Evolutionary conservation across 1,140 invertebrate species (phyloP).

Genomic region (Drosophila mojavensis): DNA sequence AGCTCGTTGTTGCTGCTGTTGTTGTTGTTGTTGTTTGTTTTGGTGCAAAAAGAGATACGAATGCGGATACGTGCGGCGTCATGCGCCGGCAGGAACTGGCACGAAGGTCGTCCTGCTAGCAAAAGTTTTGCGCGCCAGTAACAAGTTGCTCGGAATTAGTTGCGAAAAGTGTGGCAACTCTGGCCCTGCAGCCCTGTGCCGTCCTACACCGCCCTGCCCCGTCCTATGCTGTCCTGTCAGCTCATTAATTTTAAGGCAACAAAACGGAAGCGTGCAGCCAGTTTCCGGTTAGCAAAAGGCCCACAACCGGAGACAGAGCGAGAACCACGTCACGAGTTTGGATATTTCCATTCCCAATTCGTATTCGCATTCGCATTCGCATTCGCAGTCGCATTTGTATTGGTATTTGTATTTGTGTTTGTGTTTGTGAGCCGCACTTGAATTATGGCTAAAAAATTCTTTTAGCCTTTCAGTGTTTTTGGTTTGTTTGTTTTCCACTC

Average conservation of each 20-base stretch:
- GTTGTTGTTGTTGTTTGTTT: constrained; percentile 24
- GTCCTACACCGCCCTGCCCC: neutral
- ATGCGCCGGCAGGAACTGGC: constrained; percentile 68
- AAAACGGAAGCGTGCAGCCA: constrained; percentile 79
- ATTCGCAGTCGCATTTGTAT: constrained; percentile 39
- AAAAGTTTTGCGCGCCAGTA: constrained; percentile 75
- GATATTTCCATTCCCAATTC: constrained; percentile 34
- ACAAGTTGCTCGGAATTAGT: constrained; percentile 80
- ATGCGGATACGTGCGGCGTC: constrained; percentile 75
- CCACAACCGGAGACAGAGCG: constrained; percentile 64
- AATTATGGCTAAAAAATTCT: constrained; percentile 73
- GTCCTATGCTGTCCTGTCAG: constrained; percentile 49
- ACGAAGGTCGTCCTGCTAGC: constrained; percentile 66
- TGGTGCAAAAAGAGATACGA: constrained; percentile 50
- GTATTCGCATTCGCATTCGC: constrained; percentile 31
- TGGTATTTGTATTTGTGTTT: constrained; percentile 32
- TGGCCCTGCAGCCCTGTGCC: neutral
- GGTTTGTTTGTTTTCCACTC: constrained; percentile 39
- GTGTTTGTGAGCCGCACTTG: constrained; percentile 60
- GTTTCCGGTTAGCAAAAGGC: constrained; percentile 67
- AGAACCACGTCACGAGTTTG: constrained; percentile 55
- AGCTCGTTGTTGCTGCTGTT: constrained; percentile 9
- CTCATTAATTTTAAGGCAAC: constrained; percentile 79
- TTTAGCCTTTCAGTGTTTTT: constrained; percentile 45
- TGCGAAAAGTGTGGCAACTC: constrained; percentile 79